Percentiles rank a stretch among this genome's conserved stretches.
Evolutionary conservation across 1,140 invertebrate species (phyloP).

Genomic region (Macrobrachium nipponense): DNA sequence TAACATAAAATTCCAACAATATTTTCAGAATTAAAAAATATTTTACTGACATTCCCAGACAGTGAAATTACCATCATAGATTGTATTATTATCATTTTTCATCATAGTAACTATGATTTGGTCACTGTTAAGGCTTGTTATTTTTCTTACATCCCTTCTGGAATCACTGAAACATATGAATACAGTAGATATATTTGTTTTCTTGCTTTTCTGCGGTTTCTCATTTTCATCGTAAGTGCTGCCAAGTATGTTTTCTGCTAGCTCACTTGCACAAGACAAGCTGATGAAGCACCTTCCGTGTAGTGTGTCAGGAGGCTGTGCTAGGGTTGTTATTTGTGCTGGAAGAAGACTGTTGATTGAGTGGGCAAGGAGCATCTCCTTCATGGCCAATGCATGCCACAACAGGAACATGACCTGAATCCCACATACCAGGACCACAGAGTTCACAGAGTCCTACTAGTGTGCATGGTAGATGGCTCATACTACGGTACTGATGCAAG

Average conservation of each 20-base stretch:
- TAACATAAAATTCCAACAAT: too few species aligned
- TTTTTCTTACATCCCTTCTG: too few species aligned
- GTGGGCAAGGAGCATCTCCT: conserved; percentile 52
- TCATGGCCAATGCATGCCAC: conserved; percentile 66
- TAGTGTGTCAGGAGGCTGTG: conserved; percentile 51
- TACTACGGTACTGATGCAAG: conserved; percentile 87
- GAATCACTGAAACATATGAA: too few species aligned
- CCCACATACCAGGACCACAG: conserved; percentile 93
- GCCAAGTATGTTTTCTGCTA: not conserved
- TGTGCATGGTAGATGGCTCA: conserved; percentile 88
- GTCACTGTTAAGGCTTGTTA: too few species aligned
- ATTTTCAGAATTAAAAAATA: too few species aligned
- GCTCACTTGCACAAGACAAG: conserved; percentile 51
- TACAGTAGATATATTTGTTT: too few species aligned
- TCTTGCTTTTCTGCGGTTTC: too few species aligned
- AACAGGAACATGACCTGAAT: conserved; percentile 80
- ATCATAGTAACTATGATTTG: too few species aligned
- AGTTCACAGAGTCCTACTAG: conserved; percentile 86
- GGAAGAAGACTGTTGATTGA: conserved; percentile 34
- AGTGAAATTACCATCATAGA: too few species aligned
- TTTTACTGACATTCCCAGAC: too few species aligned
- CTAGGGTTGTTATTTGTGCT: not conserved
- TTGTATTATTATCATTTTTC: too few species aligned
- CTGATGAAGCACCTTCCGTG: conserved; percentile 53
- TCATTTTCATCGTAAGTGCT: too few species aligned